A percentile compares a stretch with the other conserved stretches of the same genome.
Evolutionary conservation across 2,113 vertebrate species (phyloP).

Genomic region (Alligator mississippiensis): DNA sequence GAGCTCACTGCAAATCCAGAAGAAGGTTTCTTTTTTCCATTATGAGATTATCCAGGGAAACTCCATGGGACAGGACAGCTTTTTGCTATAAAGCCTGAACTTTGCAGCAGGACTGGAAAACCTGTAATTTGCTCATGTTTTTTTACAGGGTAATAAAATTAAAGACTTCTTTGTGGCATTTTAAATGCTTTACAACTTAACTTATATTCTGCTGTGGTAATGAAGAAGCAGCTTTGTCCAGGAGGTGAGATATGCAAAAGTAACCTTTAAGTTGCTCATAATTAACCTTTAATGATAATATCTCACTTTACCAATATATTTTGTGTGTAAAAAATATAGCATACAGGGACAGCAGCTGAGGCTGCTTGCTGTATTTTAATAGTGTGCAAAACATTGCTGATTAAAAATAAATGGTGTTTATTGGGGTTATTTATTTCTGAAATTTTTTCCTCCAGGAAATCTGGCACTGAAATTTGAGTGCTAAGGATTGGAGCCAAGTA

Average conservation of each 20-base stretch:
- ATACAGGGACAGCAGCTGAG: background rate
- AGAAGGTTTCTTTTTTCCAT: fast-evolving
- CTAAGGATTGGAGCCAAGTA: background rate
- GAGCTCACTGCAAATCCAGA: background rate
- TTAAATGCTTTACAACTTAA: slow-evolving; percentile 69
- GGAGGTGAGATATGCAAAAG: slow-evolving; percentile 81
- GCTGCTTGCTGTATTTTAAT: slow-evolving; percentile 18
- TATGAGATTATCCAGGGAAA: background rate
- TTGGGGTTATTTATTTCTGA: background rate
- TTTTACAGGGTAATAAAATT: slow-evolving; percentile 45
- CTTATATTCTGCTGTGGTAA: slow-evolving; percentile 73
- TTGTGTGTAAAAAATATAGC: slow-evolving; percentile 44
- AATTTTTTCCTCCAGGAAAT: background rate
- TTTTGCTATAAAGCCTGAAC: background rate
- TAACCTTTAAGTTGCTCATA: slow-evolving; percentile 81
- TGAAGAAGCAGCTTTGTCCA: slow-evolving; percentile 77
- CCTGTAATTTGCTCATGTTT: background rate
- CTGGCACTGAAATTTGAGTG: background rate
- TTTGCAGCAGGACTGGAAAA: background rate
- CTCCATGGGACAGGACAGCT: background rate
- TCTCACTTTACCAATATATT: slow-evolving; percentile 54
- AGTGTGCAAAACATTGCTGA: background rate
- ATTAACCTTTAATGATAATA: slow-evolving; percentile 82
- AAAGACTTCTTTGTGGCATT: slow-evolving; percentile 49
- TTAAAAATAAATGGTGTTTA: background rate